Evolutionary conservation across 1,140 invertebrate species (phyloP).

Genomic region (Panagrolaimus sp.): DNA sequence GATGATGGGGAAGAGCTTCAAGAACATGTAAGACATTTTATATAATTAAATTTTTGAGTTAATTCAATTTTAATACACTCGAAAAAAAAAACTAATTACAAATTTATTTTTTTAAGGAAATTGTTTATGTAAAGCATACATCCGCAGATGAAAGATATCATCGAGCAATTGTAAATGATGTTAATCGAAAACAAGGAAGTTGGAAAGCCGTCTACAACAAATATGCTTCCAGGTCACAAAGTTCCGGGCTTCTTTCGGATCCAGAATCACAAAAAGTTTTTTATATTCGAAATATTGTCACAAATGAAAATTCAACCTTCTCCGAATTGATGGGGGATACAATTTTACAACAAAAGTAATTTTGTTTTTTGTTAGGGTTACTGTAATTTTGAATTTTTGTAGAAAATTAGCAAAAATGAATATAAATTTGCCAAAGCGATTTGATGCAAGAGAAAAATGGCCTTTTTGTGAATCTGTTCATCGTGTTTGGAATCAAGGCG

Average conservation of each 20-base stretch:
- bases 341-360: conserved; percentile 1
- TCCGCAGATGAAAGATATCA: conserved; percentile 28
- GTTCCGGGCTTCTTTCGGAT: no score
- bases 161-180: conserved; percentile 29
- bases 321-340: conserved; percentile 17
- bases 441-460: conserved; percentile 33
- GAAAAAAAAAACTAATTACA: not conserved
- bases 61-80: not conserved
- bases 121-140: conserved; percentile 16
- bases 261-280: no score
- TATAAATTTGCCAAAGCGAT: conserved; percentile 27
- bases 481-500: conserved; percentile 33
- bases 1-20: not conserved
- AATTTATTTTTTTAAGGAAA: not conserved
- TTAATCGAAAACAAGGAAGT: conserved; percentile 26
- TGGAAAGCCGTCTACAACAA: conserved; percentile 42
- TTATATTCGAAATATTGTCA: no score
- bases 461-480: conserved; percentile 33
- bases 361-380: not conserved
- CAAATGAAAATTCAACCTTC: not conserved
- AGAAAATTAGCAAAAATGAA: conserved; percentile 28
- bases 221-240: conserved; percentile 30
- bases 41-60: not conserved
- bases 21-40: not conserved
- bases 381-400: conserved; percentile 10